A percentile compares a stretch with the other conserved stretches of the same genome.
These are phyloP conservation scores for Saccopteryx leptura DNA, from an alignment of 2,113 vertebrate species.

Conservation along the genomic window DNA sequence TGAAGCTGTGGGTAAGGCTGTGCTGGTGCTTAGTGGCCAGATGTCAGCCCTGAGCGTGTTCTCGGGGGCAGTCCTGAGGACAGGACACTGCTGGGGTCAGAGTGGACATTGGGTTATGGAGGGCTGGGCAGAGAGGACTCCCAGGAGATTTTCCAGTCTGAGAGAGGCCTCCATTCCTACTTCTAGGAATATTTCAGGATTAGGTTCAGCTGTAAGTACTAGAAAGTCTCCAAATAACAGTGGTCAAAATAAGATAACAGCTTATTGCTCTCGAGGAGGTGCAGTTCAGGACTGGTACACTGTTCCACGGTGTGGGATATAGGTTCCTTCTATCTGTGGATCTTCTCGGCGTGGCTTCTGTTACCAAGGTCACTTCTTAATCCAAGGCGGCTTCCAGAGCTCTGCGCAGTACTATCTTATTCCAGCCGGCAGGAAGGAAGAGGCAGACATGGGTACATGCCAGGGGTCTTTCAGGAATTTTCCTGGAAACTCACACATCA, in stretches of 20 bases:
- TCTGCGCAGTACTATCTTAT: not conserved
- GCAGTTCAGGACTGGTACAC: not conserved
- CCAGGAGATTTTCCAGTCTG: not conserved
- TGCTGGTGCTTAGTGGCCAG: not conserved
- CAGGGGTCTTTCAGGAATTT: slow-evolving; percentile 26
- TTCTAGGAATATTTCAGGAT: not conserved
- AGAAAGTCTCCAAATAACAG: not conserved
- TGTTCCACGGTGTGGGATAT: not conserved
- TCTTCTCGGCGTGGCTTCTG: not conserved
- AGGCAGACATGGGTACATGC: not conserved
- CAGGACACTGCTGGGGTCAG: not conserved
- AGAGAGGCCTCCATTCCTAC: not conserved
- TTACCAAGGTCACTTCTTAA: not conserved
- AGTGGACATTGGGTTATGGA: not conserved
- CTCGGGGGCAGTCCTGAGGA: not conserved
- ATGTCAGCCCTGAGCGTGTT: not conserved
- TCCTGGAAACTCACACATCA: not conserved
- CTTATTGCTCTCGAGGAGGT: not conserved
- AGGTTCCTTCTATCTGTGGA: not conserved
- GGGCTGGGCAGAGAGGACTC: not conserved
- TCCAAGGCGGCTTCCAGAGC: not conserved
- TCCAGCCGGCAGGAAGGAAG: not conserved
- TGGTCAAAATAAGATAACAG: not conserved
- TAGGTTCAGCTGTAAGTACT: not conserved
- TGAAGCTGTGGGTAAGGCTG: not conserved